These are phyloP conservation scores for Orthosia cruda DNA, from an alignment of 2,888 invertebrate genomes.

Conservation along the genomic window DNA sequence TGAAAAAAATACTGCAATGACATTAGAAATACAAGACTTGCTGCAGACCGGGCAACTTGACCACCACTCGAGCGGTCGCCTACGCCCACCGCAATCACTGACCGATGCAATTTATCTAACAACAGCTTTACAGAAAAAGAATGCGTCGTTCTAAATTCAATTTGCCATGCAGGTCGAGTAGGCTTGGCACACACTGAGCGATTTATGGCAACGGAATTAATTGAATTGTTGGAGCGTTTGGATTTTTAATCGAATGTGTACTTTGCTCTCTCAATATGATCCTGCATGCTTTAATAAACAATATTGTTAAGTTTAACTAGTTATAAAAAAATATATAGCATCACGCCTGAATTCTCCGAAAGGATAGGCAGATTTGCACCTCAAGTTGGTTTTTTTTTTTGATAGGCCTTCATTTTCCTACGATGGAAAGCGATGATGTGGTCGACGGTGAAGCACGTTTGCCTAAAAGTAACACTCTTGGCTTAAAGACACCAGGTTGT, in stretches of 20 bases:
- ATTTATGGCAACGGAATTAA: conserved; percentile 19
- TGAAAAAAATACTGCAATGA: conserved; percentile 9
- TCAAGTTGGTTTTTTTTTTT: too few relatives aligned
- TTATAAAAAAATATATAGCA: too few relatives aligned
- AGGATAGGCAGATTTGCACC: too few relatives aligned
- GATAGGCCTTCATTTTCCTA: too few relatives aligned
- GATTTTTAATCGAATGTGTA: not conserved
- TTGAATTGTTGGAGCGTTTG: not conserved
- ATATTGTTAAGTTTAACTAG: too few relatives aligned
- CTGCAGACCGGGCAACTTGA: conserved; percentile 28
- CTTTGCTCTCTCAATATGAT: not conserved
- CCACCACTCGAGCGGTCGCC: conserved; percentile 54
- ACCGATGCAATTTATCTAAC: conserved; percentile 72
- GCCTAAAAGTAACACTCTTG: too few relatives aligned
- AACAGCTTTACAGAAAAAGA: conserved; percentile 71
- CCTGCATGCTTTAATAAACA: too few relatives aligned
- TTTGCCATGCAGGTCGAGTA: conserved; percentile 70
- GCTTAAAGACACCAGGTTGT: too few relatives aligned
- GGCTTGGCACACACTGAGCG: conserved; percentile 11
- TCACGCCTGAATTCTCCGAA: too few relatives aligned
- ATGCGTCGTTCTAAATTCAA: conserved; percentile 75
- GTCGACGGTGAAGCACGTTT: too few relatives aligned
- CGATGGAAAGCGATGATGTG: too few relatives aligned
- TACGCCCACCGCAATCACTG: conserved; percentile 54
- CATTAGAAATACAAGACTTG: conserved; percentile 38